phyloP scores from a whole-genome alignment of 2,888 invertebrate species.

The Gymnosoma rotundatum region DNA sequence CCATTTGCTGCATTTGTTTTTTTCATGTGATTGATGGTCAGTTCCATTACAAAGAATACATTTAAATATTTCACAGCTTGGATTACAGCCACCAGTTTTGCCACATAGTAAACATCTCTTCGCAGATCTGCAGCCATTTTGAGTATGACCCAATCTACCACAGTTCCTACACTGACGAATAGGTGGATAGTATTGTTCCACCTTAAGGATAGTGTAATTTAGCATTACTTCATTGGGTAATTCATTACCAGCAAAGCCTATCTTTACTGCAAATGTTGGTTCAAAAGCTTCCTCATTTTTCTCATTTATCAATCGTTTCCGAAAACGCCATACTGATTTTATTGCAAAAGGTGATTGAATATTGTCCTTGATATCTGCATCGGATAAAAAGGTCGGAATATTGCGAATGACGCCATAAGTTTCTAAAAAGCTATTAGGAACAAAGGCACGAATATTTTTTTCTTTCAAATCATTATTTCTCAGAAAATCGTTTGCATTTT shows the following conservation, averaged over 20 bases:
- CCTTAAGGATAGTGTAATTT: too few species aligned
- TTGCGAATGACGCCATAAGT: constrained; percentile 3
- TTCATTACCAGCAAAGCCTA: constrained; percentile 4
- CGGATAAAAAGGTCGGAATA: not conserved
- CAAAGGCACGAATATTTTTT: constrained; percentile 1
- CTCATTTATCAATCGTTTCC: too few species aligned
- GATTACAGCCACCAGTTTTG: not conserved
- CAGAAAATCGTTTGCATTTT: not conserved
- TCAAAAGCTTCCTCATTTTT: not conserved
- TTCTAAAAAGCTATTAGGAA: constrained; percentile 7
- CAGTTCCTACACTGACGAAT: constrained; percentile 9
- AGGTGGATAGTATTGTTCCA: not conserved
- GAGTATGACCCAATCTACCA: constrained; percentile 11
- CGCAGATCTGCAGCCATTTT: constrained; percentile 15
- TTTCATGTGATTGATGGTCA: not conserved
- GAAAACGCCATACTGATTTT: too few species aligned
- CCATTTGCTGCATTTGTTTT: not conserved
- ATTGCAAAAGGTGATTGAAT: too few species aligned
- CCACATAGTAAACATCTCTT: constrained; percentile 14
- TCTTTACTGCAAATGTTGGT: constrained; percentile 18
- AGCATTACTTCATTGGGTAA: too few species aligned
- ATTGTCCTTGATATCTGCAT: not conserved
- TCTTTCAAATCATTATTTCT: not conserved
- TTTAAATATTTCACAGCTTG: constrained; percentile 27
- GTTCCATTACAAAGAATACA: constrained; percentile 7